Evolutionary conservation across 2,113 vertebrate genomes (phyloP), one percentile per base, ranked within the genome.

Genomic region (Macrotis lagotis): DNA sequence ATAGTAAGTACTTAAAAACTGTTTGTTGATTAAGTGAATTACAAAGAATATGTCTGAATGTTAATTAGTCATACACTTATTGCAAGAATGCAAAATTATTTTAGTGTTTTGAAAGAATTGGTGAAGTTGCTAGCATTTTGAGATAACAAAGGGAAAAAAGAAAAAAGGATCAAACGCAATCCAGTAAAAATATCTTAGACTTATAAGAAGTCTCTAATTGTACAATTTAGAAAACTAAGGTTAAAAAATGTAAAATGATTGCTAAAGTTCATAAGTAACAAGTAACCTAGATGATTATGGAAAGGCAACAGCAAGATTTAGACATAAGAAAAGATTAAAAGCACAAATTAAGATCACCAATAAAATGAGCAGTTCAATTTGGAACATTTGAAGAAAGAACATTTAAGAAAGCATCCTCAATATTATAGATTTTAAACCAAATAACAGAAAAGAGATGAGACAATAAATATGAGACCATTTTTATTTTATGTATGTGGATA

Each of bases 51-150:
- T 83, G 59, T 44, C 5, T 44, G 16, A 83, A 83, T 83, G 44
- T 83, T 1, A 92, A 11, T 6, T 48, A 44, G 53, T 93, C 26
- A 91, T 51, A 51, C 95, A 92, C 51, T 95, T 92, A 88, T 94
- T 74, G 93, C 25, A 22, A n/a, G 24, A 96, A 95, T 16, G 91
- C 37, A 94, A 93, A 95, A 93, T 48, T 6, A 94, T 25, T 91
- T 92, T 92, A 96, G 83, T 94, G 91, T 93, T 5, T 59, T 9
- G 91, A 94, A 96, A 94, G 48, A 96, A 89, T 47, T 88, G n/a
- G 51, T 50, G 26, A 90, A 6, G 37, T 83, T 44, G 90, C 3
- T 22, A 22, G 89, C 37, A 91, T 83, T 92, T 66, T 88, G 94
- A 93, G 83, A 59, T 48, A 37, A 92, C 24, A 90, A 44, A n/a